Evolutionary conservation across 53 echinoderm and acorn worm species (phyloP).

Genomic region (Stichopus horrens): DNA sequence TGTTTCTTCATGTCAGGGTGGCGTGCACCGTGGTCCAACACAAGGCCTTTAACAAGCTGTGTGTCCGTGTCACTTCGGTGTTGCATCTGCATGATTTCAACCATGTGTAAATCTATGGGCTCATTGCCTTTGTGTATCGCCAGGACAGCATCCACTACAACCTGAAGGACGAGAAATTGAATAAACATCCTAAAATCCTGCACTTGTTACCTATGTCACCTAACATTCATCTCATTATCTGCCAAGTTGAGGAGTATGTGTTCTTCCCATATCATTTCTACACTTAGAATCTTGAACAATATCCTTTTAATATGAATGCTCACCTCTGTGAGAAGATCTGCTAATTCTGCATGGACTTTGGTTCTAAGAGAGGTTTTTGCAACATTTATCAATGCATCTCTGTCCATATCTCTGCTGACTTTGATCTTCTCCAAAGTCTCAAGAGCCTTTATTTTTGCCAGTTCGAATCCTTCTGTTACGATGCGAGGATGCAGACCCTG

Average conservation of each 20-base stretch:
- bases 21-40: conserved; percentile 95
- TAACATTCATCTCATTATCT: too few species aligned
- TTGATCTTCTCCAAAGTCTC: conserved; percentile 84
- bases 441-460: conserved; percentile 90
- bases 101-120: conserved; percentile 97
- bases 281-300: too few species aligned
- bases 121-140: conserved; percentile 79
- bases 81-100: conserved; percentile 99
- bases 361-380: conserved; percentile 92
- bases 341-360: conserved; percentile 92
- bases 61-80: conserved; percentile 94
- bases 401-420: conserved; percentile 74
- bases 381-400: conserved; percentile 87
- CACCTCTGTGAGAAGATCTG: conserved; percentile 95
- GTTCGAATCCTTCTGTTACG: conserved; percentile 95
- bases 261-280: too few species aligned
- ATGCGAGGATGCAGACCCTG: conserved; percentile 99
- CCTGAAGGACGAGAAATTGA: conserved; percentile 49
- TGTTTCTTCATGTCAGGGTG: conserved; percentile 99
- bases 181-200: too few species aligned
- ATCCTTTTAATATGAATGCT: neutral
- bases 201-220: too few species aligned
- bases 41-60: conserved; percentile 85
- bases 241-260: too few species aligned
- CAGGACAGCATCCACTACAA: conserved; percentile 94